Evolutionary conservation across 2,888 invertebrate species (phyloP).

Genomic region (Elmis aenea): DNA sequence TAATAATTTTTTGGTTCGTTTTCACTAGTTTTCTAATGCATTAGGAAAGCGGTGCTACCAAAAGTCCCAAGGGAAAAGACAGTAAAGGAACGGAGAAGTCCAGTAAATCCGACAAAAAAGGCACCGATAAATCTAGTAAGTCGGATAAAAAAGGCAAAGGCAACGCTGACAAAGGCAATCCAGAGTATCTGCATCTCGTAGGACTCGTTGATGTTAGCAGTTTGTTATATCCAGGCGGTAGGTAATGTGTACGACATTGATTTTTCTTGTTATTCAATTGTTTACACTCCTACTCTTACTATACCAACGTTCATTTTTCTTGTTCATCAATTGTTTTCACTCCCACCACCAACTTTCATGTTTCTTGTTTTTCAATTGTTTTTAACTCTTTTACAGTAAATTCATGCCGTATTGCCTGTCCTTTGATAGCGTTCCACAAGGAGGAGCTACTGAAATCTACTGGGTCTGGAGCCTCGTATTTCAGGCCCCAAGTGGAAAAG

Average conservation of each 20-base stretch:
- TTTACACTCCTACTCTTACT: no score
- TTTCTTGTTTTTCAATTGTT: no score
- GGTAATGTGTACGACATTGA: not conserved
- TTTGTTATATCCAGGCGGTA: slow-evolving; percentile 42
- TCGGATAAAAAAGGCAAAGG: slow-evolving; percentile 2
- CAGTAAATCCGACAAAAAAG: slow-evolving; percentile 9
- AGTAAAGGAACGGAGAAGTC: slow-evolving; percentile 12
- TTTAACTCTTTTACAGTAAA: no score
- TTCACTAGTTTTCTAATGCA: slow-evolving; percentile 1
- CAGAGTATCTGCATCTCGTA: slow-evolving; percentile 39
- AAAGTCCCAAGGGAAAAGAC: slow-evolving; percentile 14
- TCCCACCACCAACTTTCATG: no score
- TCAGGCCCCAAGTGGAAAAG: slow-evolving; percentile 31
- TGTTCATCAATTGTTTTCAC: slow-evolving; percentile 10
- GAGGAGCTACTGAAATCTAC: slow-evolving; percentile 34
- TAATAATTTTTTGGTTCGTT: no score
- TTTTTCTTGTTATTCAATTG: no score
- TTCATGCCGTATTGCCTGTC: slow-evolving; percentile 34
- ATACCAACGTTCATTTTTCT: slow-evolving; percentile 1
- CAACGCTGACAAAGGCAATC: slow-evolving; percentile 9
- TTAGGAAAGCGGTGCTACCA: no score
- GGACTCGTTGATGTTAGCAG: slow-evolving; percentile 37
- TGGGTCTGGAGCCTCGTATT: slow-evolving; percentile 38
- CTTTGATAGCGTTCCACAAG: slow-evolving; percentile 34
- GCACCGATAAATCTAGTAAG: slow-evolving; percentile 4